phyloP scores from a whole-genome alignment of 2,113 vertebrate species.

The Planiliza haematocheilus region DNA sequence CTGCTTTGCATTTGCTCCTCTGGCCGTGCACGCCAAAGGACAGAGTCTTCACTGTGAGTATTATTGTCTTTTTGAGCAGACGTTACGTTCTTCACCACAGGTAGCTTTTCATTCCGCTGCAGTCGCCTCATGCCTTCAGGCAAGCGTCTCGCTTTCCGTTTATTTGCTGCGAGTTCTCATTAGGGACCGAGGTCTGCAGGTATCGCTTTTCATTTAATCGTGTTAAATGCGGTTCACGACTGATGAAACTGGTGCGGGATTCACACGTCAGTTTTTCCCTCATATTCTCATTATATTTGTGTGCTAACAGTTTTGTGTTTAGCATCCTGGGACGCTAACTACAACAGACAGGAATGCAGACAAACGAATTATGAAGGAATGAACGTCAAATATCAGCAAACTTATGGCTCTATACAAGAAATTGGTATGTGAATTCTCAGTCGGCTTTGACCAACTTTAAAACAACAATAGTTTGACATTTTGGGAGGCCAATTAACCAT shows the following conservation, averaged over 20 bases:
- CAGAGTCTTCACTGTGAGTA: slow-evolving; percentile 31
- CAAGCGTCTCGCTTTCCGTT: slow-evolving; percentile 10
- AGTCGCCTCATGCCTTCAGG: not conserved
- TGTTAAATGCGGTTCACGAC: slow-evolving; percentile 9
- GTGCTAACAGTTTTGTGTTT: slow-evolving; percentile 10
- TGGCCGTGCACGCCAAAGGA: slow-evolving; percentile 68
- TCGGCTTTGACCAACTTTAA: too few relatives aligned
- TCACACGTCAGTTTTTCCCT: not conserved
- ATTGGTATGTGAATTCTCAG: too few relatives aligned
- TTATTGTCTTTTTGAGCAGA: slow-evolving; percentile 14
- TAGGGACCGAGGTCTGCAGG: not conserved
- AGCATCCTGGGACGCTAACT: not conserved
- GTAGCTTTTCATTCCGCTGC: too few relatives aligned
- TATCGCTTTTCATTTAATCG: slow-evolving; percentile 43
- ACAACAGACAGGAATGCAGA: not conserved
- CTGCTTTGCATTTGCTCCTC: slow-evolving; percentile 76
- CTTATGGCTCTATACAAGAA: too few relatives aligned
- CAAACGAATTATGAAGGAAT: slow-evolving; percentile 3
- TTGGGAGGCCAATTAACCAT: not conserved
- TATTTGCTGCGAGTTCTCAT: slow-evolving; percentile 15
- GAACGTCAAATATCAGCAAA: not conserved
- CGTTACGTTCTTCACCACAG: not conserved
- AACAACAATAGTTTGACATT: not conserved
- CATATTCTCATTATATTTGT: slow-evolving; percentile 6
- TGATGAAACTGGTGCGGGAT: slow-evolving; percentile 15